Conservation (phyloP, 2,113 vertebrate genomes). For the Aramus guarauna region DNA sequence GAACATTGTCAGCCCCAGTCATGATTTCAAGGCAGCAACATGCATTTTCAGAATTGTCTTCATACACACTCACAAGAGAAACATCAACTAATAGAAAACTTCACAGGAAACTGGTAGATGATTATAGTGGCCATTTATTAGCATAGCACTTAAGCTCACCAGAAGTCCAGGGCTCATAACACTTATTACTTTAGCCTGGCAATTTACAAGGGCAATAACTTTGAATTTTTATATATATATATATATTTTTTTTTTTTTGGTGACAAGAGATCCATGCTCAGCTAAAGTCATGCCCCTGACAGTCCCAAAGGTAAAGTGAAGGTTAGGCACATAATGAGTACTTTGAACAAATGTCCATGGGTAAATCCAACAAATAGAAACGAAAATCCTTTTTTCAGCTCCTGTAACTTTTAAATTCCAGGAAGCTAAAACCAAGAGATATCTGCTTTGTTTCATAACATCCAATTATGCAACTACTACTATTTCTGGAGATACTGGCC, state of each 20-base stretch:
- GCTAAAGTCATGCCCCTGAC: background rate
- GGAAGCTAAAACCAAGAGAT: background rate
- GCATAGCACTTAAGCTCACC: background rate
- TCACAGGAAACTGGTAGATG: background rate
- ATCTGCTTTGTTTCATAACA: constrained; percentile 15
- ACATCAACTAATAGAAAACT: background rate
- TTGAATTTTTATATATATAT: no score
- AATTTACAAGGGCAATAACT: background rate
- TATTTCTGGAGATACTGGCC: constrained; percentile 20
- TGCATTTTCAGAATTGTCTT: background rate
- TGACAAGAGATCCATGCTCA: background rate
- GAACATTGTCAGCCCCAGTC: background rate
- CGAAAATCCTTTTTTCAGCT: background rate
- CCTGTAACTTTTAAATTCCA: background rate
- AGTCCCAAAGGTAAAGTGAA: background rate
- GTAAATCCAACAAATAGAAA: background rate
- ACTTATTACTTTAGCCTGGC: background rate
- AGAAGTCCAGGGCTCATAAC: background rate
- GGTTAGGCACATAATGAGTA: background rate
- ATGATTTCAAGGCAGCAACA: background rate
- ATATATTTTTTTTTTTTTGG: background rate
- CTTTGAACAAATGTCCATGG: background rate
- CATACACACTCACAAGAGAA: background rate
- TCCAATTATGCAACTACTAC: background rate
- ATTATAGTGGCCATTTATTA: background rate